Evolutionary conservation across 1,140 invertebrate species (phyloP), one percentile per base, ranked within the genome.

Genomic region (Drosophila virilis): DNA sequence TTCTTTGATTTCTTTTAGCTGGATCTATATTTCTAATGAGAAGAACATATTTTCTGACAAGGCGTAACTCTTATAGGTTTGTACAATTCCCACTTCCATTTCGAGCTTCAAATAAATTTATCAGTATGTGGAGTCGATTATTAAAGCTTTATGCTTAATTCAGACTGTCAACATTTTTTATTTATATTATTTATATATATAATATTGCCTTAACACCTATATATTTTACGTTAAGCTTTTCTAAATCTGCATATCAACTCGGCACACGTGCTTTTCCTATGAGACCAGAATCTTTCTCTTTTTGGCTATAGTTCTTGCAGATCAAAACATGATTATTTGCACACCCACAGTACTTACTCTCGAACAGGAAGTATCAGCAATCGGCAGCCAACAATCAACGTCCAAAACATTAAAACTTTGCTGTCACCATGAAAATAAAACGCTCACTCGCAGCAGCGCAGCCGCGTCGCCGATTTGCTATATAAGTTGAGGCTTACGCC

Each of bases 301-400:
- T 40, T 60, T 51, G 46, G 66, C 1, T 8, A 38, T 48, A 43
- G 48, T 78, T 59, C 60, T 57, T 33, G 46, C 45, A 33, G 68
- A 51, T 65, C 69, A 46, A 74, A 58, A 43, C 64, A 13, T 28
- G 65, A 75, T 71, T 71, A 51, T 48, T 59, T 55, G 66, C 69
- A 88, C 83, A 83, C 83, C 84, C 83, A 88, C 83, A 74, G 79
- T 73, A 77, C 78, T 86, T 86, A 82, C 50, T 75, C 57, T 51
- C 69, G 69, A 88, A 80, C 83, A 88, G 83, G 84, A 88, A 88
- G 83, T 88, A 77, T 65, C 28, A 71, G 67, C 57, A 86, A 85
- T 80, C 74, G 79, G 46, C 57, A 33, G 73, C 79, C 72, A 86
- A 76, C 78, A 82, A 82, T 79, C 72, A 61, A 69, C 42, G 72